Evolutionary conservation across 2,797 vertebrate genomes (phyloP).

Genomic region (Eupleurogrammus muticus): DNA sequence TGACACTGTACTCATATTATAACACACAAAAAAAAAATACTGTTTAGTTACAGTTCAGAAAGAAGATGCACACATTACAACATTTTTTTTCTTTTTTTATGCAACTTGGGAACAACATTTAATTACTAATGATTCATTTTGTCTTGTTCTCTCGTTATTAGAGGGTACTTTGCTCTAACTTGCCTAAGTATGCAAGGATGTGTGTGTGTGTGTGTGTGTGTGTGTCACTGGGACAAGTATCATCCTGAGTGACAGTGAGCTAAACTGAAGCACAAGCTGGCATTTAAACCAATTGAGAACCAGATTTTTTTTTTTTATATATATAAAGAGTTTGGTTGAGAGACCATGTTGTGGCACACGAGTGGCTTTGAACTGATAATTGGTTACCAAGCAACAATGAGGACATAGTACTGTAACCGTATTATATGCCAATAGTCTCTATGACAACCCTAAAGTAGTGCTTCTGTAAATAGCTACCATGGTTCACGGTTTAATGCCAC

Average conservation of each 20-base stretch:
- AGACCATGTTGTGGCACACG: background rate
- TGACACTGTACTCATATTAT: slow-evolving; percentile 44
- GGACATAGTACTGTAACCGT: slow-evolving; percentile 26
- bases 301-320: slow-evolving; percentile 5
- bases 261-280: slow-evolving; percentile 55
- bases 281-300: slow-evolving; percentile 14
- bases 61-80: slow-evolving; percentile 25
- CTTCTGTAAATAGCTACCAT: slow-evolving; percentile 40
- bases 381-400: slow-evolving; percentile 64
- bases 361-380: slow-evolving; percentile 27
- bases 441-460: slow-evolving; percentile 45
- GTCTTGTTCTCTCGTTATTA: slow-evolving; percentile 18
- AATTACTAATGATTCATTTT: slow-evolving; percentile 14
- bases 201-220: slow-evolving; percentile 2
- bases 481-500: slow-evolving; percentile 16
- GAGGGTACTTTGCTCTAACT: slow-evolving; percentile 4
- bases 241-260: slow-evolving; percentile 16
- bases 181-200: slow-evolving; percentile 10
- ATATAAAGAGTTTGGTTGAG: slow-evolving; percentile 13
- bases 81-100: slow-evolving; percentile 20
- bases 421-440: slow-evolving; percentile 45
- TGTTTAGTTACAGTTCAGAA: background rate
- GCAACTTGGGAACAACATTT: slow-evolving; percentile 67
- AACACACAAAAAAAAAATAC: slow-evolving; percentile 6
- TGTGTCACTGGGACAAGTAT: slow-evolving; percentile 25